phyloP scores from a whole-genome alignment of 2,888 invertebrate genomes.

The Eumerus sabulonum region DNA sequence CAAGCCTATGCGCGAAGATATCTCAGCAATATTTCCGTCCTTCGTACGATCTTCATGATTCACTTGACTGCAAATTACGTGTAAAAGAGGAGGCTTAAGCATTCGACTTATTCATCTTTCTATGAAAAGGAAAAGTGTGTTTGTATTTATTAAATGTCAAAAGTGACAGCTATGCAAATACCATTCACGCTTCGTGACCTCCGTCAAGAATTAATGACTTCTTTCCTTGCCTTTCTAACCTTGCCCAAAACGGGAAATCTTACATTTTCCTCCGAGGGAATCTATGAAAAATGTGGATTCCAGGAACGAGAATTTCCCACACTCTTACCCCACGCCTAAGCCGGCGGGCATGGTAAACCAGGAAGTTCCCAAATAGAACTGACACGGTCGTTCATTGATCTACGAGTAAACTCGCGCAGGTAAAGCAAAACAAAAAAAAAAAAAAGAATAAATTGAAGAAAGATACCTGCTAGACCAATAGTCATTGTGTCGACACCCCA shows the following conservation, averaged over 20 bases:
- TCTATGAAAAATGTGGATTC: constrained; percentile 44
- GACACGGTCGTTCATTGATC: constrained; percentile 45
- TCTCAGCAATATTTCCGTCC: no score
- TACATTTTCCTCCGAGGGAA: constrained; percentile 9
- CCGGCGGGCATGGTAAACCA: constrained; percentile 43
- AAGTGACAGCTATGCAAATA: constrained; percentile 53
- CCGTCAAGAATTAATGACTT: constrained; percentile 42
- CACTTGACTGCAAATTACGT: no score
- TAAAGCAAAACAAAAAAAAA: no score
- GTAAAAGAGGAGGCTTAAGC: no score
- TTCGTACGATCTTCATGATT: no score
- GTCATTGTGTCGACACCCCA: constrained; percentile 45
- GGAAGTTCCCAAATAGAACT: constrained; percentile 59
- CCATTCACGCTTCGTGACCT: background rate
- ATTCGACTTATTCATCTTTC: no score
- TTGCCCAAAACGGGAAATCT: constrained; percentile 5
- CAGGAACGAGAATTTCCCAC: constrained; percentile 62
- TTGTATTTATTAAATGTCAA: constrained; percentile 10
- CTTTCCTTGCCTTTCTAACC: background rate
- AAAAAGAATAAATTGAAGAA: constrained; percentile 6
- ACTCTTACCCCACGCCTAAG: constrained; percentile 49
- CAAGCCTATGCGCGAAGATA: no score
- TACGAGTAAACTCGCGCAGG: no score
- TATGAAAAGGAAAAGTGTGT: no score
- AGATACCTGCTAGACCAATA: constrained; percentile 43